Evolutionary conservation across 1,140 invertebrate species (phyloP), one percentile per base, ranked within the genome.

Genomic region (Pectinophora gossypiella): DNA sequence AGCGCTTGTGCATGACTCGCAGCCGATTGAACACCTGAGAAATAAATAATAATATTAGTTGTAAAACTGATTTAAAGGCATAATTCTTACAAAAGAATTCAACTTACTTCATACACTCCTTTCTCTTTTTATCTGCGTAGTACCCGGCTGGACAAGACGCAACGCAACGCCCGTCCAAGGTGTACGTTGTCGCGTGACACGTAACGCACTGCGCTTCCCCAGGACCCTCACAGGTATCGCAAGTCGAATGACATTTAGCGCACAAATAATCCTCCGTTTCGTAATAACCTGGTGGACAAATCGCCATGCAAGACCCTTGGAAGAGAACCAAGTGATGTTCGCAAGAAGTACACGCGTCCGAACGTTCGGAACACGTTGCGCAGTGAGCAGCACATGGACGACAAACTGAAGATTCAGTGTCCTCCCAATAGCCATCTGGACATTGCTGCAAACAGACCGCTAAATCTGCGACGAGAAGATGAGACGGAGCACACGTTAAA

Each of bases 201-300:
- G 92, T 92, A 27, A 97, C 92, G 81, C 96, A 97, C 53, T 96
- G 92, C 27, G 91, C 89, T 61, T 93, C 91, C 19, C 91, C 91
- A 3, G 92, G 91, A 16, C 95, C 95, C 58, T 91, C 93, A 72
- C 96, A 97, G 1, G 95, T 95, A 60, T 93, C 93, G 79, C 96
- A 97, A 5, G 91, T 91, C 9, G 90, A 70, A 82, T 96, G 93
- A 77, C 96, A 97, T 5, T 91, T 88, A 10, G 91, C 90, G 77
- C 95, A 97, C 64, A 91, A 91, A 78, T 95, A 94, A 71, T 95
- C 94, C 61, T 95, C 93, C 0, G 94, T 95, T 85, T 96, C 94
- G 70, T 92, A 96, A 0, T 94, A 95, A 54, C 93, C 92, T 0
- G 90, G 62, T 1, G 95, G 95, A 89, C 96, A 97, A 0, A 93